Conservation (phyloP, 2,797 vertebrate species). For the Phataginus tetradactyla region DNA sequence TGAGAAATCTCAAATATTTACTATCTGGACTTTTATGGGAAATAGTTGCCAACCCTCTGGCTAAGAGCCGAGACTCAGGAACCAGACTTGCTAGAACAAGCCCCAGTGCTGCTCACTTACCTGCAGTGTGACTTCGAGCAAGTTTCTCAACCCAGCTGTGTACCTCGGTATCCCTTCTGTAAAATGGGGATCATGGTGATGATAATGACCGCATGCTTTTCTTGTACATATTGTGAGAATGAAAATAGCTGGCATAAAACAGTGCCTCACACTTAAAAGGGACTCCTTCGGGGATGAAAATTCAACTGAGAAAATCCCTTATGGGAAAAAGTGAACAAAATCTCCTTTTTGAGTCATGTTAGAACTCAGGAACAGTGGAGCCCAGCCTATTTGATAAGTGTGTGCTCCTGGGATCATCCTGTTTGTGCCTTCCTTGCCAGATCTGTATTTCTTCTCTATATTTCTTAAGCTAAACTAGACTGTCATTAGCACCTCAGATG, state of each 20-base stretch:
- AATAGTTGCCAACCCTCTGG: neutral
- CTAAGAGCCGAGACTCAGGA: too few relatives aligned
- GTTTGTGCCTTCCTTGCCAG: neutral
- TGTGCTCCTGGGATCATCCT: neutral
- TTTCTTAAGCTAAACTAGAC: neutral
- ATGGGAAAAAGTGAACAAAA: neutral
- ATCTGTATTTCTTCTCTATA: neutral
- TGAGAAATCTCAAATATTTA: neutral
- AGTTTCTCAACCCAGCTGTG: neutral
- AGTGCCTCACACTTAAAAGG: neutral
- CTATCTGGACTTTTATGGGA: neutral
- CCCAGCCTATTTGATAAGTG: accelerated
- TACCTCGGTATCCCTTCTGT: neutral
- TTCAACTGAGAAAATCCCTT: neutral
- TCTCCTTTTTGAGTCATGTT: neutral
- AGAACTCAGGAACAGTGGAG: neutral
- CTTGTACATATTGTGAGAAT: accelerated
- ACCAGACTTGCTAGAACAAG: neutral
- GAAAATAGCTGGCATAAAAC: neutral
- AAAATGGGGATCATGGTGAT: neutral
- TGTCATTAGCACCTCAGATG: neutral
- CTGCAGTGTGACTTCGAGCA: neutral
- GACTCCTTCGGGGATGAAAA: neutral
- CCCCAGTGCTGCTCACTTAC: accelerated
- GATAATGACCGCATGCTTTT: neutral